Base-by-base conservation (phyloP, 2,888 invertebrate species). In the Tachina grossa region DNA sequence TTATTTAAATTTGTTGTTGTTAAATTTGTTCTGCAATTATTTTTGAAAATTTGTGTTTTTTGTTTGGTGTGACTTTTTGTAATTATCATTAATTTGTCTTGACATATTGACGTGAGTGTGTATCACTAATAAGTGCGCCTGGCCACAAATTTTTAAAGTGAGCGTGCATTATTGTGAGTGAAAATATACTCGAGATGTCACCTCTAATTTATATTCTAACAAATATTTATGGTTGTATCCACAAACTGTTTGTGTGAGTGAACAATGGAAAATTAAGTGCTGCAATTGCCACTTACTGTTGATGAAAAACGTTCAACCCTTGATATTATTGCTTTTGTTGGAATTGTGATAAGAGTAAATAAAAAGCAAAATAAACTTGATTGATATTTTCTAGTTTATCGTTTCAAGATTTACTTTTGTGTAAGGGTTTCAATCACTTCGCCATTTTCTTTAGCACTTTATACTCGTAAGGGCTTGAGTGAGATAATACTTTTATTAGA, bases 211-310 rank as follows among this genome's bases (percentile, higher is more conserved):
- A 31, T 31, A 79, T 66, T 74, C 57, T 10, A 68, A 74, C 53
- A 66, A 79, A 72, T 66, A 53, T 61, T 86, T 81, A 69, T 77
- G 65, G 65, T 39, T 69, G 19, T 43, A 31, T 31, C 31, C 6
- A 51, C 43, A 63, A 16, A 59, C 11, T 77, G 43, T 22, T 22
- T 81, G 66, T 57, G 22, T 65, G 45, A 41, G 49, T 13, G 57
- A 78, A 77, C 59, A 77, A 78, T 69, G 31, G 11, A 19, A 69
- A 61, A 43, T 61, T 41, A 78, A 63, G 76, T 63, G 76, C 43
- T 57, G 65, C 76, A 82, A 76, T 82, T 82, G 82, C 68, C 76
- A 82, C 69, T 82, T 83, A 57, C 71, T 76, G 71, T 57, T 83
- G 69, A 61, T 82, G 61, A 63, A 61, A 61, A 68, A 14, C 49